A percentile compares a stretch with the other conserved stretches of the same genome.
Evolutionary conservation across 2,888 invertebrate genomes (phyloP).

Genomic region (Xanthorhoe designata): DNA sequence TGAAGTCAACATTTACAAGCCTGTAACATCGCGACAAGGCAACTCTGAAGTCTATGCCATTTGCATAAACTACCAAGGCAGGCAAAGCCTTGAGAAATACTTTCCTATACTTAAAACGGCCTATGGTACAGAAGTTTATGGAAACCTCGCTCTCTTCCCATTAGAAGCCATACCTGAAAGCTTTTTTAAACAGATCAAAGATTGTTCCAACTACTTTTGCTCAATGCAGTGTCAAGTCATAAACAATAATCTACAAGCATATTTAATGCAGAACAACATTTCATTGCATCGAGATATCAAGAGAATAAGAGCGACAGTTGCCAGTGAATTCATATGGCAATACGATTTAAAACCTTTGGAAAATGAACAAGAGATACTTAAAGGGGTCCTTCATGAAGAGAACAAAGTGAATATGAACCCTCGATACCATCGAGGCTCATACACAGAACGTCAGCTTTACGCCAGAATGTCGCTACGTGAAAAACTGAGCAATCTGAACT

Average conservation of each 20-base stretch:
- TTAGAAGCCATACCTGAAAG: conserved; percentile 84
- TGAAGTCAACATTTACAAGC: conserved; percentile 92
- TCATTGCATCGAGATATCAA: conserved; percentile 72
- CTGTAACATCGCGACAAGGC: conserved; percentile 96
- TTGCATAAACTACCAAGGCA: conserved; percentile 87
- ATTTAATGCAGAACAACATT: conserved; percentile 78
- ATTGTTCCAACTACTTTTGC: conserved; percentile 88
- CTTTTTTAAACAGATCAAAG: conserved; percentile 88
- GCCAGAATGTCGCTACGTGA: conserved; percentile 77
- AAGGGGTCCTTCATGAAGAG: conserved; percentile 73
- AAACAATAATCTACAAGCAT: conserved; percentile 87
- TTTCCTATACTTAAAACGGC: conserved; percentile 72
- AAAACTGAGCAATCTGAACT: conserved; percentile 75
- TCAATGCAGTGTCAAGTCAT: conserved; percentile 88
- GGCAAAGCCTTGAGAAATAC: conserved; percentile 65
- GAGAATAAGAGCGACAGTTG: conserved; percentile 78
- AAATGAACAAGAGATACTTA: conserved; percentile 76
- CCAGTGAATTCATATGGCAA: conserved; percentile 84
- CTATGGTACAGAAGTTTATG: conserved; percentile 73
- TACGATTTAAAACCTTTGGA: conserved; percentile 85
- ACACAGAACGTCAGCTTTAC: conserved; percentile 83
- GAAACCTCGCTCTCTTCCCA: conserved; percentile 84
- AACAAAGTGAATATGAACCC: conserved; percentile 78
- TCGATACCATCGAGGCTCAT: conserved; percentile 83
- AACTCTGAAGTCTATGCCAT: conserved; percentile 97